Evolutionary conservation across 2,113 vertebrate species (phyloP).

Genomic region (Phalacrocorax carbo): DNA sequence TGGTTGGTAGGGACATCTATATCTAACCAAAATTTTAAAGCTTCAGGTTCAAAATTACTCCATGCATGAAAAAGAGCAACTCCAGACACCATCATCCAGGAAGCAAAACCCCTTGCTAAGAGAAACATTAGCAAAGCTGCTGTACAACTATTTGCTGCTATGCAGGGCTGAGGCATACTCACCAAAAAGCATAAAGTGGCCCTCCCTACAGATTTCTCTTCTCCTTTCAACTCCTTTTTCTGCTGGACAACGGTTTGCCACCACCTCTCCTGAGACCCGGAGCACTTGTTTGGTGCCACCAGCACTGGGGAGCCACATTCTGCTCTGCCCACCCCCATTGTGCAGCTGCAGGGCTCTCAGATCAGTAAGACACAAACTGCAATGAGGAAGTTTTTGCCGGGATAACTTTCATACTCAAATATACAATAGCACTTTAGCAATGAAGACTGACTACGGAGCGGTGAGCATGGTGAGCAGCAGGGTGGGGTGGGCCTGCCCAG

Average conservation of each 20-base stretch:
- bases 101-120: background rate
- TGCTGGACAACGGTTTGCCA: background rate
- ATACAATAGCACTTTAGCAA: background rate
- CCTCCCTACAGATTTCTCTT: background rate
- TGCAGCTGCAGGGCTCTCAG: background rate
- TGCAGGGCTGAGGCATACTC: background rate
- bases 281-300: fast-evolving
- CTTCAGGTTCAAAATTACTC: background rate
- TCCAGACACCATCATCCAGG: background rate
- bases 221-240: background rate
- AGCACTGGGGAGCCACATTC: fast-evolving
- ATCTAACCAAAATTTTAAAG: background rate
- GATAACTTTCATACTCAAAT: background rate
- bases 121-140: background rate
- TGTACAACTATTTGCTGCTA: too few relatives aligned
- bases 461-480: fast-evolving
- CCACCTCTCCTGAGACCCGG: fast-evolving
- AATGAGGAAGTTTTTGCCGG: background rate
- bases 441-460: background rate
- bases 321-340: fast-evolving
- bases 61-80: background rate
- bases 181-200: background rate
- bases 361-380: background rate
- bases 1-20: background rate
- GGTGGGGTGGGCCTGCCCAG: background rate